phyloP scores from a whole-genome alignment of 2,113 vertebrate genomes.

The Syngnathoides biaculeatus region DNA sequence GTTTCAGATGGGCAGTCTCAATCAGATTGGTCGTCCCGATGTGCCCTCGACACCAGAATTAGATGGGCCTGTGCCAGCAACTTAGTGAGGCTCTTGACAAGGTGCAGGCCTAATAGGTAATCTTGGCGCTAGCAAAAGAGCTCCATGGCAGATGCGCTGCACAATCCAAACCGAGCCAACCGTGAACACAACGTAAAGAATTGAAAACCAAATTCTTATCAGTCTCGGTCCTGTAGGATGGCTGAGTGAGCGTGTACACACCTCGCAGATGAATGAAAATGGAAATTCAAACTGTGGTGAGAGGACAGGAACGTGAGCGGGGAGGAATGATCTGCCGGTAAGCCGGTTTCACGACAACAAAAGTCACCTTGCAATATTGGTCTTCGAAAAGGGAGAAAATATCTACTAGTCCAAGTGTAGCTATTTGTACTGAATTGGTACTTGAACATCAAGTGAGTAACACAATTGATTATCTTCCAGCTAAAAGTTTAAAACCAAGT shows the following conservation, averaged over 20 bases:
- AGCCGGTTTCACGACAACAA: slow-evolving; percentile 1
- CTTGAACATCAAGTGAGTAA: background rate
- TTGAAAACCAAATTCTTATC: background rate
- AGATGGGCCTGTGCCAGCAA: slow-evolving; percentile 27
- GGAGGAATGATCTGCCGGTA: background rate
- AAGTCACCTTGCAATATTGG: background rate
- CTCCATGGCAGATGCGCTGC: background rate
- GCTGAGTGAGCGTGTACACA: background rate
- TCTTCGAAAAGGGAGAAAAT: background rate
- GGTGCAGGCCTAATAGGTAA: slow-evolving; percentile 57
- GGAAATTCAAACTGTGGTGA: slow-evolving; percentile 8
- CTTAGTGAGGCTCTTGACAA: slow-evolving; percentile 57
- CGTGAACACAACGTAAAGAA: slow-evolving; percentile 12
- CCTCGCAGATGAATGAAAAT: slow-evolving; percentile 4
- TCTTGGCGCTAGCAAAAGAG: slow-evolving; percentile 44
- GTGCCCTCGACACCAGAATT: slow-evolving; percentile 23
- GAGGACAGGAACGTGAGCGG: background rate
- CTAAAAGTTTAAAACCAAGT: too few relatives aligned
- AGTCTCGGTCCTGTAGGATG: background rate
- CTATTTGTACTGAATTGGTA: too few relatives aligned
- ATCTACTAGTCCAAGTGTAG: background rate
- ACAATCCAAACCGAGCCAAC: slow-evolving; percentile 35
- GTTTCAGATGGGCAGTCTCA: slow-evolving; percentile 50
- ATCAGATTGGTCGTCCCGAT: slow-evolving; percentile 50
- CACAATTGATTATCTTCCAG: background rate